Conservation (phyloP, 1,140 invertebrate species). For the Sipha flava region DNA sequence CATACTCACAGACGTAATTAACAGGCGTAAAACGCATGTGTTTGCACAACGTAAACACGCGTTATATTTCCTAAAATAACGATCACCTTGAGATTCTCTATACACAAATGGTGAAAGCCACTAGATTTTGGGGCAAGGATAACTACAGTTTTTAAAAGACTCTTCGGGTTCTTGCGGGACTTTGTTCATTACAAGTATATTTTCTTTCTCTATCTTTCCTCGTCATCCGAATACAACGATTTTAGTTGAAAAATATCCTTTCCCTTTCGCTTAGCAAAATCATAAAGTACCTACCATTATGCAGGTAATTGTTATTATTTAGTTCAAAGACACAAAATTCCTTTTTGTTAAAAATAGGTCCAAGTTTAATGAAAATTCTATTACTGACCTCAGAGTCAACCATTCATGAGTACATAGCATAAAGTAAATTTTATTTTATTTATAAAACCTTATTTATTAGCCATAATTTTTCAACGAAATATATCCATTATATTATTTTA, state of each 20-base stretch:
- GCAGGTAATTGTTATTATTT: not conserved
- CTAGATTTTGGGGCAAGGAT: conserved; percentile 28
- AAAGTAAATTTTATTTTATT: too few species aligned
- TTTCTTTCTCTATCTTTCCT: not conserved
- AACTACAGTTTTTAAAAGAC: conserved; percentile 8
- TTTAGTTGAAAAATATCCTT: not conserved
- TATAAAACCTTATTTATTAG: too few species aligned
- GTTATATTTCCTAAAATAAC: conserved; percentile 30
- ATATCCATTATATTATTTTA: too few species aligned
- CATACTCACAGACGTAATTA: not conserved
- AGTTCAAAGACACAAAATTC: not conserved
- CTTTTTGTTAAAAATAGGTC: too few species aligned
- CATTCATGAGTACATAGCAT: too few species aligned
- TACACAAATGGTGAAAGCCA: not conserved
- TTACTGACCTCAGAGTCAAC: too few species aligned
- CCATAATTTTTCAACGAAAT: too few species aligned
- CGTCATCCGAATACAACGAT: not conserved
- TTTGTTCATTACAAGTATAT: not conserved
- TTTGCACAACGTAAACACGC: conserved; percentile 14
- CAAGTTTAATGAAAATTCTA: too few species aligned
- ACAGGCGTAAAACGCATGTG: not conserved
- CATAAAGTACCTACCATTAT: not conserved
- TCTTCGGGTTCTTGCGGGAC: conserved; percentile 18
- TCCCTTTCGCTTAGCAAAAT: not conserved
- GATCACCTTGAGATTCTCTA: conserved; percentile 5